Base-by-base conservation (phyloP, 2,113 vertebrate species). In the Aegypius monachus region DNA sequence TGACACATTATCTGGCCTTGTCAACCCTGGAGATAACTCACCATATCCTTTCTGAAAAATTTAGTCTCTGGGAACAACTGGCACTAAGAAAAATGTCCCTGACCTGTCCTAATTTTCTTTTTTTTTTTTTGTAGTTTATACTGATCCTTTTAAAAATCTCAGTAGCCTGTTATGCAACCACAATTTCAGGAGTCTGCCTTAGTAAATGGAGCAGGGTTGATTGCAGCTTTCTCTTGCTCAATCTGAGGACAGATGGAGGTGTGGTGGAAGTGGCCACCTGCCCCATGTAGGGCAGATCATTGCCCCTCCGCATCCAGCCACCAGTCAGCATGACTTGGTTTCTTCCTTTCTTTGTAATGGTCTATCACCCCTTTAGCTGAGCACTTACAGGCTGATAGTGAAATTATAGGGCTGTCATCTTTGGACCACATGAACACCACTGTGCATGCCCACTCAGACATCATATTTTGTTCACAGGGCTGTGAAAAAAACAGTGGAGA, bases 11-110 rank as follows among this genome's bases (percentile, higher is more conserved):
- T 86, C 83, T 86, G 86, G 53, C 40, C 72, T 73, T 92, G 83
- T 92, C 86, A 93, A 83, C 72, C n/a, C 63, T 62, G 63, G 38
- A 88, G 83, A 96, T 95, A 97, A 88, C 79, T 93, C 31, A n/a
- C 25, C 15, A 29, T 83, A 86, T 58, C 42, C 67, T n/a, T 56
- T 80, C 58, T 95, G 75, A 96, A 95, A 95, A 94, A 93, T 91
- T n/a, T 45, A 86, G 67, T 55, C 53, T 50, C 71, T 70, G 59
- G 82, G 67, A 95, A 50, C 14, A 58, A 22, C 15, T 81, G 75
- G 55, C 88, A 91, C 32, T 23, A 92, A 90, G 79, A 93, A 93
- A 90, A 95, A 95, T 92, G 53, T 65, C 58, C 53, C 31, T 52
- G 58, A 92, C 53, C 56, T 59, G 55, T 55, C 59, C 32, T 55